These are phyloP conservation scores for Caradrina kadenii DNA, from an alignment of 2,888 invertebrate genomes.

Conservation along the genomic window DNA sequence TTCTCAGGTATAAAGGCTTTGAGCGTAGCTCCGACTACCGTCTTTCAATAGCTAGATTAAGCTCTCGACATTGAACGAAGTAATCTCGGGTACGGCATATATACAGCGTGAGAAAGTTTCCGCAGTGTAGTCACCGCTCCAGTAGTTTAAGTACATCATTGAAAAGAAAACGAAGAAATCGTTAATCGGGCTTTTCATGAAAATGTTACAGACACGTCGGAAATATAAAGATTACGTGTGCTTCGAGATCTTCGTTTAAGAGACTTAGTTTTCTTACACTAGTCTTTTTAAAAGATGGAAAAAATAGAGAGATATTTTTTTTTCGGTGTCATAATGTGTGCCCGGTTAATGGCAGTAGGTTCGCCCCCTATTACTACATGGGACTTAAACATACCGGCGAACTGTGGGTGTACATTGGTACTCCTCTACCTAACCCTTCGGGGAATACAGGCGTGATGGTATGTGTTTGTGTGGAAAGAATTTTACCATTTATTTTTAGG, in stretches of 20 bases:
- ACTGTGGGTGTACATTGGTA: no score
- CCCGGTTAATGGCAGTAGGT: no score
- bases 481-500: no score
- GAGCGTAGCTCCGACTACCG: neutral
- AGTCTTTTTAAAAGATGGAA: neutral
- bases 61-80: slow-evolving; percentile 16
- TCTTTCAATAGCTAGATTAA: slow-evolving; percentile 45
- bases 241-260: neutral
- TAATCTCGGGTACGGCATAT: slow-evolving; percentile 27
- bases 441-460: no score
- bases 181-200: slow-evolving; percentile 11
- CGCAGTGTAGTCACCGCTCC: slow-evolving; percentile 10
- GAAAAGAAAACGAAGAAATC: slow-evolving; percentile 18
- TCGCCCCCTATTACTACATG: no score
- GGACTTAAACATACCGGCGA: no score
- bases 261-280: neutral
- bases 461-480: no score
- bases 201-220: slow-evolving; percentile 1
- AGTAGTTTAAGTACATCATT: slow-evolving; percentile 1
- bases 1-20: neutral
- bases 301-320: no score
- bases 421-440: no score
- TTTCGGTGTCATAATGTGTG: no score
- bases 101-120: slow-evolving; percentile 31
- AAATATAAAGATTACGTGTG: slow-evolving; percentile 14